Conservation (phyloP, 2,888 invertebrate genomes). For the Diabrotica balteata region DNA sequence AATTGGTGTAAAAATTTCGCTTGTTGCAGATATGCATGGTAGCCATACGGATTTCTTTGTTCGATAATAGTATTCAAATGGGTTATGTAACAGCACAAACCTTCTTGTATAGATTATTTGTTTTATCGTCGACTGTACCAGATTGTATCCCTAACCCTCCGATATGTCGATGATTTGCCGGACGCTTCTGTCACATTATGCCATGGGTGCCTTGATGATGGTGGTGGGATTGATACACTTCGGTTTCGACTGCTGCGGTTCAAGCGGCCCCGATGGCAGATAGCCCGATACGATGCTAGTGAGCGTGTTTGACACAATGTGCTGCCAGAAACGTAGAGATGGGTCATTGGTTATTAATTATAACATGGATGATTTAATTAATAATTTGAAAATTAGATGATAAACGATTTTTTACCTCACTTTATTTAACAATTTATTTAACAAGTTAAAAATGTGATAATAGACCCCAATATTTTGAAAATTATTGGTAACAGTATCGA, state of each 20-base stretch:
- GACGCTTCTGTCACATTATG: conserved; percentile 33
- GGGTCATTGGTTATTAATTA: background rate
- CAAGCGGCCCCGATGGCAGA: conserved; percentile 18
- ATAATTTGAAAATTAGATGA: no score
- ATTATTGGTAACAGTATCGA: no score
- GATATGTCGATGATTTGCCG: conserved; percentile 36
- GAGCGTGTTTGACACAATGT: conserved; percentile 25
- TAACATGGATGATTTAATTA: no score
- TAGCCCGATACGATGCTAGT: conserved; percentile 21
- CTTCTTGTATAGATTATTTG: conserved; percentile 4
- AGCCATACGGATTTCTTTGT: no score
- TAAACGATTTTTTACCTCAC: no score
- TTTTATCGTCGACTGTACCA: conserved; percentile 38
- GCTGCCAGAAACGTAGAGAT: conserved; percentile 16
- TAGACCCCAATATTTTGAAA: no score
- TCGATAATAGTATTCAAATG: no score
- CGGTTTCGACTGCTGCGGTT: conserved; percentile 16
- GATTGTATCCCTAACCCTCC: conserved; percentile 37
- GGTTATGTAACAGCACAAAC: background rate
- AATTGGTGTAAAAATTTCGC: no score
- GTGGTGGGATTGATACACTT: conserved; percentile 26
- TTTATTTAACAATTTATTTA: no score
- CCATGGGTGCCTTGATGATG: conserved; percentile 21
- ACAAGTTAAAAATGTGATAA: no score
- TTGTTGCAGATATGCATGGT: no score